A percentile compares a stretch with the other conserved stretches of the same genome.
Evolutionary conservation across 1,140 invertebrate species (phyloP).

Genomic region (Cyrtorhinus lividipennis): DNA sequence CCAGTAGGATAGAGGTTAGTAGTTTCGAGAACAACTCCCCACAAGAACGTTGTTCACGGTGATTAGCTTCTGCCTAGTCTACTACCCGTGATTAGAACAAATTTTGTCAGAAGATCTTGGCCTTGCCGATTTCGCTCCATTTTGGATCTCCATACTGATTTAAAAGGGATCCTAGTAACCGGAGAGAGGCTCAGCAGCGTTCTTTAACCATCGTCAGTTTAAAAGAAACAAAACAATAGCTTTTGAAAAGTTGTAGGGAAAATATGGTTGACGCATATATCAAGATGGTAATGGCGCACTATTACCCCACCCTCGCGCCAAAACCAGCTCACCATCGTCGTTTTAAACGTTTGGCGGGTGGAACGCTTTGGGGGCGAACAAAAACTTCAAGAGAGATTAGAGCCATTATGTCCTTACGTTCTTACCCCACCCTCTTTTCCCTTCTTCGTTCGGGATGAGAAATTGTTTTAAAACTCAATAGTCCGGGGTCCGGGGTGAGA

Average conservation of each 20-base stretch:
- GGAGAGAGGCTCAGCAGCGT: too few relatives aligned
- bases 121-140: too few relatives aligned
- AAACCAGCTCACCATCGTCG: not conserved
- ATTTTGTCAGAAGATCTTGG: too few relatives aligned
- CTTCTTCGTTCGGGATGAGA: constrained; percentile 5
- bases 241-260: constrained; percentile 1
- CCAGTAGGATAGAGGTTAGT: too few relatives aligned
- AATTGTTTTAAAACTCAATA: constrained; percentile 10
- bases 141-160: too few relatives aligned
- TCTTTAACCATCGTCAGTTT: too few relatives aligned
- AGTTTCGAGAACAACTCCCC: too few relatives aligned
- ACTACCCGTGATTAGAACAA: too few relatives aligned
- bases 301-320: not conserved
- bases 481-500: not conserved
- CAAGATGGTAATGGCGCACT: constrained; percentile 1
- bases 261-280: constrained; percentile 1
- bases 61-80: too few relatives aligned
- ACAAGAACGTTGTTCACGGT: too few relatives aligned
- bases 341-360: not conserved
- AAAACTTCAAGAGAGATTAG: constrained; percentile 10
- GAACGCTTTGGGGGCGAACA: not conserved
- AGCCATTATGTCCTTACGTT: constrained; percentile 8
- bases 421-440: not conserved
- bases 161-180: too few relatives aligned
- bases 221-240: not conserved